These are phyloP conservation scores for Pollicipes pollicipes DNA, from an alignment of 1,140 invertebrate species.

Conservation along the genomic window DNA sequence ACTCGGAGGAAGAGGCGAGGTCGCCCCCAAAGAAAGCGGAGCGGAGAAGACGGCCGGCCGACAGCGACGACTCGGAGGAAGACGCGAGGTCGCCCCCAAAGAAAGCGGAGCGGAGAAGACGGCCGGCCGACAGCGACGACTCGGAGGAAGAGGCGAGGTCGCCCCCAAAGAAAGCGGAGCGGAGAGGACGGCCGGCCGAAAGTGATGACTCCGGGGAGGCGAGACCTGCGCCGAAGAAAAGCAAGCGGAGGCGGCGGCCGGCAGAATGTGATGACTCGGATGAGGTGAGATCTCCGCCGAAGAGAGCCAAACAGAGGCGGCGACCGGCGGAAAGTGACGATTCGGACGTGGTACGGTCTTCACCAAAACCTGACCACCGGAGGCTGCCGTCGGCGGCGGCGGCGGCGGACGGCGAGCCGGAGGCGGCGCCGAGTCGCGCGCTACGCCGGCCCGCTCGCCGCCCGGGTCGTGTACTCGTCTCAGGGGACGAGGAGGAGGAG, in stretches of 20 bases:
- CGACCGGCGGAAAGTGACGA: too few relatives aligned
- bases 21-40: background rate
- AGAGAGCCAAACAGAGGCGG: too few relatives aligned
- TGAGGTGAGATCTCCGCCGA: too few relatives aligned
- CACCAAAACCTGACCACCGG: too few relatives aligned
- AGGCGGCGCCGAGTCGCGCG: too few relatives aligned
- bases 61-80: slow-evolving; percentile 16
- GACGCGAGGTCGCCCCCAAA: background rate
- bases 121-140: slow-evolving; percentile 13
- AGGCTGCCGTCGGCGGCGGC: too few relatives aligned
- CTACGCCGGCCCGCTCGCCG: background rate
- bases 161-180: slow-evolving; percentile 6
- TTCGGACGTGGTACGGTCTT: too few relatives aligned
- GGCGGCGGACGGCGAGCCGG: too few relatives aligned
- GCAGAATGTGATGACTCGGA: too few relatives aligned
- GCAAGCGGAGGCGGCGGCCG: too few relatives aligned
- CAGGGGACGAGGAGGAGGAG: slow-evolving; percentile 17
- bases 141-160: slow-evolving; percentile 13
- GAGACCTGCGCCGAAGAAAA: slow-evolving; percentile 9
- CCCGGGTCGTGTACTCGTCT: slow-evolving; percentile 13
- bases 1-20: background rate
- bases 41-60: background rate
- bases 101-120: background rate
- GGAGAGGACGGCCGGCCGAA: slow-evolving; percentile 9
- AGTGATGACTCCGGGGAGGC: slow-evolving; percentile 6